These are phyloP conservation scores for Pachyuromys duprasi DNA, from an alignment of 2,797 vertebrate genomes.

Conservation along the genomic window DNA sequence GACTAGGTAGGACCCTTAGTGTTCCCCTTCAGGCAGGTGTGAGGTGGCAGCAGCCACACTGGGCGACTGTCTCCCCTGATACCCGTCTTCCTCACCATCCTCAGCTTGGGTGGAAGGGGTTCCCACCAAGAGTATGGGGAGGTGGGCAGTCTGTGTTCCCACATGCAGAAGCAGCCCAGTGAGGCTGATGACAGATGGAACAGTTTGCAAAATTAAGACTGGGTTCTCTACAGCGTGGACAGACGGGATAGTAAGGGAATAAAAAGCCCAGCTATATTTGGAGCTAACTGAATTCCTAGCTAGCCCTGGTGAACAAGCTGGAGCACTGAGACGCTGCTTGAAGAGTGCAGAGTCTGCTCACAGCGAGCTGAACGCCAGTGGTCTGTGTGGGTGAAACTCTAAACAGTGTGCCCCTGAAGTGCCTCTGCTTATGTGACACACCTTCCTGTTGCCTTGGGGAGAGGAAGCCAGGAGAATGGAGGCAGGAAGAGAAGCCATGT, in stretches of 20 bases:
- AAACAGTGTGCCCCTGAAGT: not conserved
- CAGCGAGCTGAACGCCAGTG: rapidly evolving
- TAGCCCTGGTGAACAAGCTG: not conserved
- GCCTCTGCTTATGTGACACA: not conserved
- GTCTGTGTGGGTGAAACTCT: not conserved
- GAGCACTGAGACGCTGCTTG: not conserved
- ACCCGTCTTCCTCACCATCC: not conserved
- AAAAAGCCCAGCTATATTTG: too few relatives aligned
- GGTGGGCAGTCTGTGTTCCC: not conserved
- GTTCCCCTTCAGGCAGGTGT: not conserved
- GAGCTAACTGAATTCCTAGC: not conserved
- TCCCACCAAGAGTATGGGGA: rapidly evolving
- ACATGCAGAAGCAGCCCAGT: not conserved
- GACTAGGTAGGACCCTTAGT: rapidly evolving
- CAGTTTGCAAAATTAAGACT: not conserved
- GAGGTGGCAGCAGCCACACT: not conserved
- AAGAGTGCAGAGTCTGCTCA: not conserved
- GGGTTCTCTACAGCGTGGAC: not conserved
- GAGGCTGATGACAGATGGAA: not conserved
- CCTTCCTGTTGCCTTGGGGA: conserved; percentile 20
- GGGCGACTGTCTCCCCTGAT: too few relatives aligned
- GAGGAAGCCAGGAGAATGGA: not conserved
- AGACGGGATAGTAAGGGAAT: too few relatives aligned
- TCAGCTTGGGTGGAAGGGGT: not conserved
- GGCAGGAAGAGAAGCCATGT: not conserved